phyloP scores from a whole-genome alignment of 2,888 invertebrate species.

The Marronus borbonicus region DNA sequence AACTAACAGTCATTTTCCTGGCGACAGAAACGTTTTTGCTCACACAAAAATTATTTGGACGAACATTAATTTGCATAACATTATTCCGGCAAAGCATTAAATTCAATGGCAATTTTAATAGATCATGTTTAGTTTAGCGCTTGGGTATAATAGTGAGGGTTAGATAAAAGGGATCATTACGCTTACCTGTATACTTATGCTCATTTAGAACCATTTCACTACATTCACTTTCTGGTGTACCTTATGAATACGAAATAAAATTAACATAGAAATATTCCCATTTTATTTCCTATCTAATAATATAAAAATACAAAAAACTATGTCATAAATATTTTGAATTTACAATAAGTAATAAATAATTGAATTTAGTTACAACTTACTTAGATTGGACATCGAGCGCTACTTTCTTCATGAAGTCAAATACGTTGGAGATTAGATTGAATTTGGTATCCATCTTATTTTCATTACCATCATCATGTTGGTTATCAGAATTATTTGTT shows the following conservation, averaged over 20 bases:
- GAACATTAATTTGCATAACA: too few relatives aligned
- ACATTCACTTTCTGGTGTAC: too few relatives aligned
- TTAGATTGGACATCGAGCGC: constrained; percentile 48
- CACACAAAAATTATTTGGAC: too few relatives aligned
- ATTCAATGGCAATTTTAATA: too few relatives aligned
- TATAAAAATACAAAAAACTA: constrained; percentile 53
- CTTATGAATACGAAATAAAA: not conserved
- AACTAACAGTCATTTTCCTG: too few relatives aligned
- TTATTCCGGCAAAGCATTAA: too few relatives aligned
- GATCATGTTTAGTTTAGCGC: too few relatives aligned
- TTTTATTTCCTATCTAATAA: constrained; percentile 3
- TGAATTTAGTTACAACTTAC: not conserved
- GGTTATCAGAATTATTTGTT: not conserved
- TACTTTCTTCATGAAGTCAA: constrained; percentile 56
- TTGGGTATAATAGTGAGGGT: too few relatives aligned
- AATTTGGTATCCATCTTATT: constrained; percentile 34
- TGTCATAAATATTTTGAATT: not conserved
- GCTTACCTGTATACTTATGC: too few relatives aligned
- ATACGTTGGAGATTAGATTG: constrained; percentile 53
- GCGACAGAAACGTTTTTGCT: too few relatives aligned
- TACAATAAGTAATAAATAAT: not conserved
- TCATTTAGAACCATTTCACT: too few relatives aligned
- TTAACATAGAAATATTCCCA: not conserved
- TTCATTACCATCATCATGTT: not conserved
- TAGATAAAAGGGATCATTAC: too few relatives aligned